phyloP scores from a whole-genome alignment of 2,797 vertebrate genomes.

The Rhynchonycteris naso region DNA sequence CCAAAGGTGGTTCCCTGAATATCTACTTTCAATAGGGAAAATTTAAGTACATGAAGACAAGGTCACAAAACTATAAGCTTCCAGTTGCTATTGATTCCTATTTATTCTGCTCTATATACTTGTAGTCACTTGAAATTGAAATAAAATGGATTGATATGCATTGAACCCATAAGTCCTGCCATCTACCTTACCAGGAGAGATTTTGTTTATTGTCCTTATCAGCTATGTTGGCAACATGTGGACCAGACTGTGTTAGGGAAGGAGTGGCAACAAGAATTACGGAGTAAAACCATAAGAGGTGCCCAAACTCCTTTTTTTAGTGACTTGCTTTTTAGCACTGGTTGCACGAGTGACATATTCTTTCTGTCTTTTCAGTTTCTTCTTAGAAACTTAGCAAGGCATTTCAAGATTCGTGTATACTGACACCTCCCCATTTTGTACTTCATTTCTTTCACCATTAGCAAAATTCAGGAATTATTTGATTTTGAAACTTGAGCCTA shows the following conservation, averaged over 20 bases:
- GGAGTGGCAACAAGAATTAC: background rate
- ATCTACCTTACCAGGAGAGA: background rate
- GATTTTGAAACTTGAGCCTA: constrained; percentile 10
- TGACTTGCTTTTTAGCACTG: background rate
- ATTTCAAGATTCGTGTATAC: constrained; percentile 11
- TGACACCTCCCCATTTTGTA: background rate
- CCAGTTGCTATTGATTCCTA: background rate
- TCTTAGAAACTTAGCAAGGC: constrained; percentile 31
- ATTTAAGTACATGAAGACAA: constrained; percentile 2
- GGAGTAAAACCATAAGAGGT: background rate
- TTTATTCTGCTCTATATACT: background rate
- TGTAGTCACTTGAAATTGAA: constrained; percentile 16
- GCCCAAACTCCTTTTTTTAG: background rate
- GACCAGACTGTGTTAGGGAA: background rate
- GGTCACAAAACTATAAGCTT: background rate
- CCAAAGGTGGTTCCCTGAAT: background rate
- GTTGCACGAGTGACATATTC: background rate
- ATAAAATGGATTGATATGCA: background rate
- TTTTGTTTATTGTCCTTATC: background rate
- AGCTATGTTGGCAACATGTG: background rate
- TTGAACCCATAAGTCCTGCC: background rate
- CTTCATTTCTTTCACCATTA: background rate
- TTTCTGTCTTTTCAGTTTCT: background rate
- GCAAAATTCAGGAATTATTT: constrained; percentile 2
- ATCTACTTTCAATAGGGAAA: background rate